Evolutionary conservation across 2,113 vertebrate genomes (phyloP).

Genomic region (Stomatorhinus ivindoensis): DNA sequence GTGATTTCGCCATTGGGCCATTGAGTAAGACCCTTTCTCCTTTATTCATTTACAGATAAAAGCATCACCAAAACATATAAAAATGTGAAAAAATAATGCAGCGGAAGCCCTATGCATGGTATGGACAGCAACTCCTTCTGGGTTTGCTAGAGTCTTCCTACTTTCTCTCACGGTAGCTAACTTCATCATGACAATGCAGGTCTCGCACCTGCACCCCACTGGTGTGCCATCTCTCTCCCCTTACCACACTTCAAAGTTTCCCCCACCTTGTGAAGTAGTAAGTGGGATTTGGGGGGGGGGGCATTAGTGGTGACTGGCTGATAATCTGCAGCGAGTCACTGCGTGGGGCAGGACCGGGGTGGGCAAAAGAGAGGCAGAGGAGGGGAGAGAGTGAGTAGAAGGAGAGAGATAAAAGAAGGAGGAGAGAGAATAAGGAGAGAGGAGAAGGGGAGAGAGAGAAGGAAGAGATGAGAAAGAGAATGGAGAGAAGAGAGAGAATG

Average conservation of each 20-base stretch:
- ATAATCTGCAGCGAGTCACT: constrained; percentile 36
- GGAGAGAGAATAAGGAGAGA: neutral
- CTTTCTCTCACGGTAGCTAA: neutral
- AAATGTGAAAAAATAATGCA: neutral
- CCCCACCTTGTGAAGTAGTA: neutral
- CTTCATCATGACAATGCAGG: neutral
- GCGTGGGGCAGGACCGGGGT: constrained; percentile 37
- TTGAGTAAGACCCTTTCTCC: neutral
- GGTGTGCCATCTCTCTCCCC: neutral
- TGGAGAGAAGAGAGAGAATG: too few species aligned
- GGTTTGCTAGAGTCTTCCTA: neutral
- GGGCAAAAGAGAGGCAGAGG: constrained; percentile 30
- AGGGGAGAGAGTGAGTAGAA: constrained; percentile 18
- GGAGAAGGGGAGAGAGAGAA: neutral
- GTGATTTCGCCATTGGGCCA: neutral
- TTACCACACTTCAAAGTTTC: neutral
- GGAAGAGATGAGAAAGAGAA: neutral
- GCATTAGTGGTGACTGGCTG: constrained; percentile 29
- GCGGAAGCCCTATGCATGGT: neutral
- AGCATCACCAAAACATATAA: neutral
- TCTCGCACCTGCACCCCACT: neutral
- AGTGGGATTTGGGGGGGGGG: neutral
- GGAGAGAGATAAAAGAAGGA: neutral
- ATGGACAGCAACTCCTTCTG: neutral
- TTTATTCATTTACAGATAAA: neutral